phyloP scores from a whole-genome alignment of 1,140 invertebrate genomes.

The Zaprionus inermis region DNA sequence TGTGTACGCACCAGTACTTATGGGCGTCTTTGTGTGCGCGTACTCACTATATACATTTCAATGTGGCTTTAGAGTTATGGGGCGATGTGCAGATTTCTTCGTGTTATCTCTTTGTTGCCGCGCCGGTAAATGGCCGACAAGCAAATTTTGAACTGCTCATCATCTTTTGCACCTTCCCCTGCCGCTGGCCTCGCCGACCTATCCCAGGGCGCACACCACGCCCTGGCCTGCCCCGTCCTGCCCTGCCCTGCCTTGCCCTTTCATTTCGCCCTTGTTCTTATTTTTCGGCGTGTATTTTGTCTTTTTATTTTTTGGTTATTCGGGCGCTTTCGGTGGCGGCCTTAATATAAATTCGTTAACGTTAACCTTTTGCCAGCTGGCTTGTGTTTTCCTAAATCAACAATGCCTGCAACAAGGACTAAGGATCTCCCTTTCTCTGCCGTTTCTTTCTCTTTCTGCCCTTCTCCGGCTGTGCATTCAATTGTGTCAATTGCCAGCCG shows the following conservation, averaged over 20 bases:
- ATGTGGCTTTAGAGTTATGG: slow-evolving; percentile 45
- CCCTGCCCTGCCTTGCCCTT: not conserved
- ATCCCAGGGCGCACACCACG: not conserved
- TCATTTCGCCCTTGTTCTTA: not conserved
- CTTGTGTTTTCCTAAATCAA: slow-evolving; percentile 78
- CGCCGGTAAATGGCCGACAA: slow-evolving; percentile 49
- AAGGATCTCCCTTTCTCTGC: slow-evolving; percentile 5
- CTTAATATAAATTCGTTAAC: slow-evolving; percentile 73
- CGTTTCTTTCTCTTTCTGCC: too few relatives aligned
- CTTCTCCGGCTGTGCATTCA: slow-evolving; percentile 40
- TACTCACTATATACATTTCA: slow-evolving; percentile 40
- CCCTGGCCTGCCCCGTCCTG: not conserved
- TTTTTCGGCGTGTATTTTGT: slow-evolving; percentile 13
- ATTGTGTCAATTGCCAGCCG: slow-evolving; percentile 79
- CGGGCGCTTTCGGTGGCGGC: slow-evolving; percentile 30
- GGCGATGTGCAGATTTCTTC: slow-evolving; percentile 33
- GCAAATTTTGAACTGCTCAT: slow-evolving; percentile 71
- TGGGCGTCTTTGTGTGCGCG: slow-evolving; percentile 20
- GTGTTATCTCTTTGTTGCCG: slow-evolving; percentile 37
- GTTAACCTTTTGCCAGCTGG: slow-evolving; percentile 75
- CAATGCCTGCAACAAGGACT: slow-evolving; percentile 54
- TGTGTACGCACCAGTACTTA: slow-evolving; percentile 5
- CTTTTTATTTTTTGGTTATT: slow-evolving; percentile 12
- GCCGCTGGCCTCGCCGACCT: not conserved
- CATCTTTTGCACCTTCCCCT: slow-evolving; percentile 26